Percentiles rank a stretch among this genome's conserved stretches.
Evolutionary conservation across 2,888 invertebrate species (phyloP).

Genomic region (Luperina testacea): DNA sequence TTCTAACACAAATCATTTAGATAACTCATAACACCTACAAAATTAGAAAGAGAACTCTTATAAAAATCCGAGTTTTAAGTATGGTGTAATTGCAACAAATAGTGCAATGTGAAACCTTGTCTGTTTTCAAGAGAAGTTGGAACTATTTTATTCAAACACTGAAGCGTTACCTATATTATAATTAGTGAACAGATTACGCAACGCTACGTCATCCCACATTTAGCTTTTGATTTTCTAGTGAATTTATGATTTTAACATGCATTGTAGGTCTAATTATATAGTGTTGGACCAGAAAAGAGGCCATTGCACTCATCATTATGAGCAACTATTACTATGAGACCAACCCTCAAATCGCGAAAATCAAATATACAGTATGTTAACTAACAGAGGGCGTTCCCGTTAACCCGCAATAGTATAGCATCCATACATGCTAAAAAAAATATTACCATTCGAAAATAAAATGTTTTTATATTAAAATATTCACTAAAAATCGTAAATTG

Average conservation of each 20-base stretch:
- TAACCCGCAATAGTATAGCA: too few relatives aligned
- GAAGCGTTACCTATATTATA: too few relatives aligned
- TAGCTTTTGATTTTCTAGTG: background rate
- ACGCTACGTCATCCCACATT: background rate
- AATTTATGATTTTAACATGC: background rate
- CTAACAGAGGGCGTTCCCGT: too few relatives aligned
- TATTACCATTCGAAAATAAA: too few relatives aligned
- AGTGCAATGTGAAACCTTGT: background rate
- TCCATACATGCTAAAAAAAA: too few relatives aligned
- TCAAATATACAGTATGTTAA: too few relatives aligned
- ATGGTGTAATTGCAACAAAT: background rate
- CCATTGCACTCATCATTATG: background rate
- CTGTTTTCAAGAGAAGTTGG: background rate
- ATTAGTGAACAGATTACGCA: background rate
- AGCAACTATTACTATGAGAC: background rate
- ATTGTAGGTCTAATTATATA: background rate
- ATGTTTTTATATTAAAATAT: too few relatives aligned
- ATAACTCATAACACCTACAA: background rate
- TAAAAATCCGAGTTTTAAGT: background rate
- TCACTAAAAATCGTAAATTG: too few relatives aligned
- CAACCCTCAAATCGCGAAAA: background rate
- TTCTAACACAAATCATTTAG: background rate
- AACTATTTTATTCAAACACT: background rate
- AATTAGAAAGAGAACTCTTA: background rate
- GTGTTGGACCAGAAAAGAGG: background rate